These are phyloP conservation scores for Dufourea novaeangliae DNA, from an alignment of 1,140 invertebrate genomes.

Conservation along the genomic window DNA sequence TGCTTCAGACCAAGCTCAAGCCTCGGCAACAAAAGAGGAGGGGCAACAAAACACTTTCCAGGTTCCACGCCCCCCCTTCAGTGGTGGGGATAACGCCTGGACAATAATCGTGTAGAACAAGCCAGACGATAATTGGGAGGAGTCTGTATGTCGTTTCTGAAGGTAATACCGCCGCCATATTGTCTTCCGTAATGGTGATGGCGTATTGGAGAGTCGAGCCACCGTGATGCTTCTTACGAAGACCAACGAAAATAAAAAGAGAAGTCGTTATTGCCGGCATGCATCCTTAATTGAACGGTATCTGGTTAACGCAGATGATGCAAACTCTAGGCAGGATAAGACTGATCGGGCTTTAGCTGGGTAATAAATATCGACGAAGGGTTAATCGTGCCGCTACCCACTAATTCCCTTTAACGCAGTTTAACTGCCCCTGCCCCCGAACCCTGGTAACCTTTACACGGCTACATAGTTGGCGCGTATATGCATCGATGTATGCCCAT, in stretches of 20 bases:
- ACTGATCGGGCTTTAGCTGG: conserved; percentile 59
- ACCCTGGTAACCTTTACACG: conserved; percentile 18
- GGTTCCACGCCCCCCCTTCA: too few relatives aligned
- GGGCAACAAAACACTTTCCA: too few relatives aligned
- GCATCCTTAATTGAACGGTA: conserved; percentile 49
- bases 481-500: neutral
- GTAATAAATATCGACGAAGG: conserved; percentile 69
- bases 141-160: too few relatives aligned
- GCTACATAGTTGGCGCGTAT: neutral
- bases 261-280: neutral
- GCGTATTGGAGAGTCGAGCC: conserved; percentile 4
- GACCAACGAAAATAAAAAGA: neutral
- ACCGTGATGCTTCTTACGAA: neutral
- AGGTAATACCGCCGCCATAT: neutral
- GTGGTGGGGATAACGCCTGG: too few relatives aligned
- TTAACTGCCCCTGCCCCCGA: conserved; percentile 52
- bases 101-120: too few relatives aligned
- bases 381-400: conserved; percentile 63
- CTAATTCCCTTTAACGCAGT: conserved; percentile 67
- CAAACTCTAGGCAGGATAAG: conserved; percentile 35
- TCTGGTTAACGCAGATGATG: conserved; percentile 43
- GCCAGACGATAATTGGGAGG: too few relatives aligned
- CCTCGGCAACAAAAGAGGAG: too few relatives aligned
- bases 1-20: too few relatives aligned
- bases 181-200: conserved; percentile 6